A percentile compares a stretch with the other conserved stretches of the same genome.
These are phyloP conservation scores for Choloepus hoffmanni DNA, from an alignment of 2,113 vertebrate genomes.

Conservation along the genomic window DNA sequence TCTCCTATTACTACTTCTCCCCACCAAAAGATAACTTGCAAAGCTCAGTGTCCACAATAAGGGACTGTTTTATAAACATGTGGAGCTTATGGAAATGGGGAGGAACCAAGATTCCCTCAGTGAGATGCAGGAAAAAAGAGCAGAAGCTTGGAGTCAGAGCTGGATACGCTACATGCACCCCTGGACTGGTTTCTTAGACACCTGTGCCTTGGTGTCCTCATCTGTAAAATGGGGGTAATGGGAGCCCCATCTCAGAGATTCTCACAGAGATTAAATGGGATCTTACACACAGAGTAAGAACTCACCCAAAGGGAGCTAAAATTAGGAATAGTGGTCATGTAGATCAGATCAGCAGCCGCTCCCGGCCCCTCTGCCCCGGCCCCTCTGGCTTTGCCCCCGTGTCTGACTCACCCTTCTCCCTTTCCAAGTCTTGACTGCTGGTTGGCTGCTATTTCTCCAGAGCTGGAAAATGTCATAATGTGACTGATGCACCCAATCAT, in stretches of 20 bases:
- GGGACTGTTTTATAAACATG: neutral
- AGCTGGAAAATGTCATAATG: conserved; percentile 22
- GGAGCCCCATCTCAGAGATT: neutral
- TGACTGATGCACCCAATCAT: conserved; percentile 17
- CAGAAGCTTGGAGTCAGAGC: neutral
- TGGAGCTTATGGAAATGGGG: neutral
- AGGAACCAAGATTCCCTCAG: rapidly evolving
- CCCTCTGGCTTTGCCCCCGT: neutral
- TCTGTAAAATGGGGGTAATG: rapidly evolving
- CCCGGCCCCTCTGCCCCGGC: neutral
- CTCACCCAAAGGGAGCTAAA: neutral
- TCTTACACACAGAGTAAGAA: neutral
- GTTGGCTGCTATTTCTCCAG: neutral
- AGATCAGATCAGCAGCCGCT: neutral
- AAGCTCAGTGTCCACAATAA: rapidly evolving
- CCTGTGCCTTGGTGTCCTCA: neutral
- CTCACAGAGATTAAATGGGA: neutral
- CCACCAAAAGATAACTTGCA: neutral
- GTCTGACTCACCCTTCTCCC: conserved; percentile 26
- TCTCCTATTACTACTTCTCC: neutral
- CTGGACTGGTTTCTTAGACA: neutral
- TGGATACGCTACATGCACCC: rapidly evolving
- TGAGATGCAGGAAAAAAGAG: neutral
- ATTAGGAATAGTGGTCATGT: neutral
- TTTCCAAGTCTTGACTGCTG: neutral